Evolutionary conservation across 2,888 invertebrate genomes (phyloP), one percentile per base, ranked within the genome.

Genomic region (Nomada ferruginata): DNA sequence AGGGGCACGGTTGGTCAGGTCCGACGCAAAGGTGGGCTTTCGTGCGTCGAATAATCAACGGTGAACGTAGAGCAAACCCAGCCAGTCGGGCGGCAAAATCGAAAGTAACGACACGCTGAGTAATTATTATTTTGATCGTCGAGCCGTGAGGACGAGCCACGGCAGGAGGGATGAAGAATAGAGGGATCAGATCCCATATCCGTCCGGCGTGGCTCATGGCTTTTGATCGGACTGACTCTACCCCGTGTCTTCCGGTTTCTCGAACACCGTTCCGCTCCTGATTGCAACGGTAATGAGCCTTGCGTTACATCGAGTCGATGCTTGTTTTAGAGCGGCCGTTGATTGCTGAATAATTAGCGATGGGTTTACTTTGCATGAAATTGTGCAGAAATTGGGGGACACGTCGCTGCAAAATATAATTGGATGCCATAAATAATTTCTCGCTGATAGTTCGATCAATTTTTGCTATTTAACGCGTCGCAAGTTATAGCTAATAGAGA

Each of bases 61-160:
- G 15, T 74, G 78, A 76, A 66, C 77, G 75, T 68, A 61, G 23
- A 65, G 65, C 64, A 74, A 64, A 69, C 70, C 59, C 59, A 59
- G 63, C 64, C 74, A 71, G 55, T 69, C 69, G 57, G 55, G 79
- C 82, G 82, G 76, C 73, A 82, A 84, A 87, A 74, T 86, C 82
- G 78, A 83, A 81, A 82, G 81, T 77, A 88, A 85, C 87, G 76
- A 83, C 82, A 86, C 85, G 76, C 59, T 66, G 82, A 80, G 73
- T 90, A 89, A 91, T 91, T 91, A 90, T 91, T 90, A 89, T 91
- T 90, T 90, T 86, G 89, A 85, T 89, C 88, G 87, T 20, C 85
- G 76, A 86, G 68, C 89, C 87, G 88, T 89, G 80, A 89, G 82
- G 36, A 76, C 65, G 65, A 60, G 84, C 82, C 82, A 26, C 26